A percentile compares a stretch with the other conserved stretches of the same genome.
Evolutionary conservation across 2,113 vertebrate species (phyloP).

Genomic region (Collichthys lucidus): DNA sequence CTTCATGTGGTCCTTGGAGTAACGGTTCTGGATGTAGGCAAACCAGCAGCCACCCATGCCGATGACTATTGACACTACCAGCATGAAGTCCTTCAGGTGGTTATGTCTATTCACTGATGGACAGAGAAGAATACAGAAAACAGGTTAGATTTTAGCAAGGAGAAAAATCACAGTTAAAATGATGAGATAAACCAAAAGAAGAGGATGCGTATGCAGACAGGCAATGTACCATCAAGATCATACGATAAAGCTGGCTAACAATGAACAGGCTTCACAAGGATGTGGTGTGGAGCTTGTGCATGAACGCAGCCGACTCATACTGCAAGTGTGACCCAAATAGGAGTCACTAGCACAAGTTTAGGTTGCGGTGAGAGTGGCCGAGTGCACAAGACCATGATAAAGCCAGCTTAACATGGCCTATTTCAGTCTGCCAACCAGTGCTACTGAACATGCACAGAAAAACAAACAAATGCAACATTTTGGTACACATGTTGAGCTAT

Average conservation of each 20-base stretch:
- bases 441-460: constrained; percentile 31
- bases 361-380: constrained; percentile 46
- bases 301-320: constrained; percentile 20
- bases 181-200: background rate
- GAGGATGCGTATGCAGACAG: background rate
- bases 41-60: constrained; percentile 99
- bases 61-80: constrained; percentile 98
- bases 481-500: background rate
- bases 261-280: constrained; percentile 21
- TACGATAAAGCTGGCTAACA: background rate
- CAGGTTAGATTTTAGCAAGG: background rate
- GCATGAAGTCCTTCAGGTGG: constrained; percentile 99
- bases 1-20: constrained; percentile 99
- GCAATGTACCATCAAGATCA: background rate
- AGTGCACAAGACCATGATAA: constrained; percentile 48
- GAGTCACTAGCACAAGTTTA: constrained; percentile 41
- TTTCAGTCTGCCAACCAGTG: constrained; percentile 53
- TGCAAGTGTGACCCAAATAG: constrained; percentile 54
- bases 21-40: constrained; percentile 98
- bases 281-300: constrained; percentile 24
- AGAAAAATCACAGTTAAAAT: background rate
- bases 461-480: constrained; percentile 35
- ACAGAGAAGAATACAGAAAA: constrained; percentile 1
- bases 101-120: constrained; percentile 92
- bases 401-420: constrained; percentile 66